These are phyloP conservation scores for Etia nguti DNA, from an alignment of 2,113 vertebrate species.

Conservation along the genomic window DNA sequence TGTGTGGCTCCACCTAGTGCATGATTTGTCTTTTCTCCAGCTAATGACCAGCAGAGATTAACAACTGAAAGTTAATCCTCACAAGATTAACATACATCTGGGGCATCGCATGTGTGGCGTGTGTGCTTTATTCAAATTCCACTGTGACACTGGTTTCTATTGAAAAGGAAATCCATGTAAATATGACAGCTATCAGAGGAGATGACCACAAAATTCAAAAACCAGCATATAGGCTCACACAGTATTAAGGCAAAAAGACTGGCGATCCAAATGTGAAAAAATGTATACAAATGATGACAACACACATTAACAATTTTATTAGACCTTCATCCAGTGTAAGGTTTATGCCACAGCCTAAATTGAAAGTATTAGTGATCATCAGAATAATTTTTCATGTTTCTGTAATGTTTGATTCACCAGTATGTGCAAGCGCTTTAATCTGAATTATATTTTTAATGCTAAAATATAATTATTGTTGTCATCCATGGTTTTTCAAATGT, in stretches of 20 bases:
- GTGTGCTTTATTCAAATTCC: neutral
- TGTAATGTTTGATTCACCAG: fast-evolving
- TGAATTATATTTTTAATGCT: neutral
- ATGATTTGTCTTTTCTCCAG: neutral
- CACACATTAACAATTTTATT: neutral
- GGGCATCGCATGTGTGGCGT: neutral
- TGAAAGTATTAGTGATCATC: neutral
- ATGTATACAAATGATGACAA: fast-evolving
- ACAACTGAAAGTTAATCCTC: neutral
- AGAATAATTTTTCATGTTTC: neutral
- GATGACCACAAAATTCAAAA: neutral
- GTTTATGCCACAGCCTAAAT: neutral
- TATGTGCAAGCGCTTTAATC: neutral
- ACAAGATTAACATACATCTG: constrained; percentile 20
- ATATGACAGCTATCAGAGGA: neutral
- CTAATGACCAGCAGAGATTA: neutral
- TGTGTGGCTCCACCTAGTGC: constrained; percentile 26
- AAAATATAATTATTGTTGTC: neutral
- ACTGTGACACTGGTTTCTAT: neutral
- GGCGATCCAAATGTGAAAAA: neutral
- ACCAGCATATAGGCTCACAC: neutral
- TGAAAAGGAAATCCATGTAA: neutral
- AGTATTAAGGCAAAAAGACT: neutral
- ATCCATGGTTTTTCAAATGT: neutral
- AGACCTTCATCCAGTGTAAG: fast-evolving